phyloP scores from a whole-genome alignment of 2,113 vertebrate genomes.

The Arothron firmamentum region DNA sequence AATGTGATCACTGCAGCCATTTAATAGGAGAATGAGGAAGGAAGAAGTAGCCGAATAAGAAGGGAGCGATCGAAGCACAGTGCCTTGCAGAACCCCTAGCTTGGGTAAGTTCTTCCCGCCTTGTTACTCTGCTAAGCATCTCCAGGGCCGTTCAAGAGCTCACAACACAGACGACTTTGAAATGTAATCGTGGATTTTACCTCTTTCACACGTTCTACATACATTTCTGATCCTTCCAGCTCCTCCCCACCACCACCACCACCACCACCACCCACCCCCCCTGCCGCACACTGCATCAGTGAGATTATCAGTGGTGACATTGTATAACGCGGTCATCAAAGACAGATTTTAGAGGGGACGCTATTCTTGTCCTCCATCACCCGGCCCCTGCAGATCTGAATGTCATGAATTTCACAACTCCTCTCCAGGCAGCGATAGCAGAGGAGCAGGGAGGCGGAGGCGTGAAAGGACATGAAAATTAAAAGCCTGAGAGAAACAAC shows the following conservation, averaged over 20 bases:
- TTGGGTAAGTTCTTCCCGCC: constrained; percentile 41
- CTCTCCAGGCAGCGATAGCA: constrained; percentile 10
- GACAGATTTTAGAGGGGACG: constrained; percentile 43
- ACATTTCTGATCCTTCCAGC: too few relatives aligned
- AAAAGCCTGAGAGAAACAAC: background rate
- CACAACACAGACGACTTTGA: background rate
- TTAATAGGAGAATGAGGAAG: background rate
- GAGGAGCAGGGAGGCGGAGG: too few relatives aligned
- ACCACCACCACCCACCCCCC: too few relatives aligned
- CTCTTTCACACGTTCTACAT: too few relatives aligned
- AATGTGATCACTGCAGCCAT: background rate
- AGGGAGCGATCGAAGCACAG: constrained; percentile 13
- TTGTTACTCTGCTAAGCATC: constrained; percentile 25
- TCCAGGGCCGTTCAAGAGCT: constrained; percentile 24
- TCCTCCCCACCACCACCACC: too few relatives aligned
- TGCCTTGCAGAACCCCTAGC: constrained; percentile 27
- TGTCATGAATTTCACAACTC: constrained; percentile 53
- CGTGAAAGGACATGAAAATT: background rate
- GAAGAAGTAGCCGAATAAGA: background rate
- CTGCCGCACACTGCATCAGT: constrained; percentile 21
- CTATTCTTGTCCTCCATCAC: constrained; percentile 47
- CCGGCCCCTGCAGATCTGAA: constrained; percentile 39
- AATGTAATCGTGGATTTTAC: background rate
- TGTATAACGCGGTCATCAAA: constrained; percentile 54
- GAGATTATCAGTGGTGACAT: constrained; percentile 42